Evolutionary conservation across 2,113 vertebrate species (phyloP).

Genomic region (Ramphastos sulfuratus): DNA sequence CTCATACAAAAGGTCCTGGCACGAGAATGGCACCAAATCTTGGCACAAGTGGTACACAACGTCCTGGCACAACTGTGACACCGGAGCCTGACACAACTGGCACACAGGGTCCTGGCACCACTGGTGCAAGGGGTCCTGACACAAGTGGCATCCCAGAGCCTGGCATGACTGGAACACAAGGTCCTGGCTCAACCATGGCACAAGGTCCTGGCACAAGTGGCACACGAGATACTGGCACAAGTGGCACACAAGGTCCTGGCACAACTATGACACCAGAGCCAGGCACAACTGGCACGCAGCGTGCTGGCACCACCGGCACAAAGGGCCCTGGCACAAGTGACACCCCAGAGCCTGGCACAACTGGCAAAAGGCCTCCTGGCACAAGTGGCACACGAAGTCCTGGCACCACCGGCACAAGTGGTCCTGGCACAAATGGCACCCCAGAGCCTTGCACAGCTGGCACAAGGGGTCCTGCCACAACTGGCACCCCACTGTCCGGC

Average conservation of each 20-base stretch:
- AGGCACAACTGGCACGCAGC: not conserved
- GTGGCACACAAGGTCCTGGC: not conserved
- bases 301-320: not conserved
- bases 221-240: not conserved
- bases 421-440: not conserved
- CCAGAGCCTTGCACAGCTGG: too few relatives aligned
- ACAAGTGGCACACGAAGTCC: not conserved
- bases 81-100: not conserved
- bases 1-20: not conserved
- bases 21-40: not conserved
- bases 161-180: not conserved
- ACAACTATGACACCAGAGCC: too few relatives aligned
- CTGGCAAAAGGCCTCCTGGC: not conserved
- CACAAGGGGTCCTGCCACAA: too few relatives aligned
- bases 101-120: not conserved
- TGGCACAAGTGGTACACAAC: not conserved
- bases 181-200: not conserved
- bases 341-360: not conserved
- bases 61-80: too few relatives aligned
- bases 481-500: too few relatives aligned
- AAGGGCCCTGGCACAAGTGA: not conserved
- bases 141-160: not conserved
- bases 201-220: not conserved
- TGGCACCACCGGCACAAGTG: not conserved
- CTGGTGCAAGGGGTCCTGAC: not conserved